Base-by-base conservation (phyloP, 2,797 vertebrate genomes). In the Lophius americanus region DNA sequence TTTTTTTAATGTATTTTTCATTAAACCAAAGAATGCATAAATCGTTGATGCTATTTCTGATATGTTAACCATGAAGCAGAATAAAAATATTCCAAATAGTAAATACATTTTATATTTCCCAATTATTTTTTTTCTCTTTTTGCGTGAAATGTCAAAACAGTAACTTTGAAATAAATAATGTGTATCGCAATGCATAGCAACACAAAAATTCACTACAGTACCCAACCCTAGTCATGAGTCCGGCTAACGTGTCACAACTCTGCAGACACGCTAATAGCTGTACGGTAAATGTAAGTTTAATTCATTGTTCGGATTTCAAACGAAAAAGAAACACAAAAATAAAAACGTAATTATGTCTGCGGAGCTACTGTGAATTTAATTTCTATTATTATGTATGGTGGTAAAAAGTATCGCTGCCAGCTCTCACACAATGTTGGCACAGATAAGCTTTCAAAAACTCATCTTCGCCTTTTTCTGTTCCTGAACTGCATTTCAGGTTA, bases 401-500 rank as follows among this genome's bases (percentile, higher is more conserved):
- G 81, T 64, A 72, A 58, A 64, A 82, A 76, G 73, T 62, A 53
- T 43, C 46, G 65, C 67, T 85, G 82, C 75, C 67, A 86, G 78
- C 81, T 3, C 72, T 76, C 51, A 57, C 23, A 76, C 81, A 78
- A 85, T 80, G 66, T 72, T 88, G 88, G 85, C 85, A 83, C 60
- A 61, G 68, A 71, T 81, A 42, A 38, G 51, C 50, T 68, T 59
- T 76, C 43, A 35, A 61, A 4, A 68, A 69, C 60, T 76, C 10
- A 79, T 81, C 82, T 80, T 69, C 66, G 73, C 60, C 64, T 69
- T 55, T 60, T 73, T 76, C 37, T 77, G 76, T 57, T 51, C 64
- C 63, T 39, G 72, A 85, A 82, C 68, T 79, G 77, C 85, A 77
- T 86, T 88, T 79, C 80, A 84, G 69, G 82, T 85, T 90, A 91